Evolutionary conservation across 2,888 invertebrate species (phyloP).

Genomic region (Tenthredo notha): DNA sequence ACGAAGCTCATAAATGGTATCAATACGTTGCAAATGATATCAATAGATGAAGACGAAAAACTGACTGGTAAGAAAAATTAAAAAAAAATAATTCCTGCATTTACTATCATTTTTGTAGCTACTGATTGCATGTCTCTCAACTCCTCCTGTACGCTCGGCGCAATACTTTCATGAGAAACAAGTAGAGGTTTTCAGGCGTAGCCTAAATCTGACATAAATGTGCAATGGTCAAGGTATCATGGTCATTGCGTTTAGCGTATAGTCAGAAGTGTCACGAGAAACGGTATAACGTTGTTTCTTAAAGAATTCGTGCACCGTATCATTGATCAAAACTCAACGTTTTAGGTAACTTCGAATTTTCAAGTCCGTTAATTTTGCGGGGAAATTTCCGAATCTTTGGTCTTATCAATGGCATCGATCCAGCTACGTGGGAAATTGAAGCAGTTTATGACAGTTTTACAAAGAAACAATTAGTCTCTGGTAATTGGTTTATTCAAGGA

Average conservation of each 20-base stretch:
- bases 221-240: not conserved
- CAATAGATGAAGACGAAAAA: constrained; percentile 60
- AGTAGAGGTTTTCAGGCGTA: not conserved
- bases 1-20: constrained; percentile 64
- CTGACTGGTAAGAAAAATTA: constrained; percentile 61
- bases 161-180: not conserved
- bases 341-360: constrained; percentile 62
- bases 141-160: constrained; percentile 17
- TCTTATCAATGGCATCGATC: constrained; percentile 63
- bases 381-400: constrained; percentile 60
- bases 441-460: constrained; percentile 59
- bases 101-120: not conserved
- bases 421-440: constrained; percentile 63
- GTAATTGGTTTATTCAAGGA: constrained; percentile 78
- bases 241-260: constrained; percentile 37
- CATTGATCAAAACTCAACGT: not conserved
- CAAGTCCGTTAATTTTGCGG: constrained; percentile 61
- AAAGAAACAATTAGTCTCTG: constrained; percentile 76
- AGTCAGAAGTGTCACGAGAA: constrained; percentile 39
- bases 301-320: constrained; percentile 24
- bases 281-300: constrained; percentile 41
- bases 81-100: not conserved
- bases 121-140: not conserved
- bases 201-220: not conserved
- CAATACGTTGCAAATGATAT: constrained; percentile 60